Conservation (phyloP, 2,113 vertebrate genomes). For the Dermatemys mawii region DNA sequence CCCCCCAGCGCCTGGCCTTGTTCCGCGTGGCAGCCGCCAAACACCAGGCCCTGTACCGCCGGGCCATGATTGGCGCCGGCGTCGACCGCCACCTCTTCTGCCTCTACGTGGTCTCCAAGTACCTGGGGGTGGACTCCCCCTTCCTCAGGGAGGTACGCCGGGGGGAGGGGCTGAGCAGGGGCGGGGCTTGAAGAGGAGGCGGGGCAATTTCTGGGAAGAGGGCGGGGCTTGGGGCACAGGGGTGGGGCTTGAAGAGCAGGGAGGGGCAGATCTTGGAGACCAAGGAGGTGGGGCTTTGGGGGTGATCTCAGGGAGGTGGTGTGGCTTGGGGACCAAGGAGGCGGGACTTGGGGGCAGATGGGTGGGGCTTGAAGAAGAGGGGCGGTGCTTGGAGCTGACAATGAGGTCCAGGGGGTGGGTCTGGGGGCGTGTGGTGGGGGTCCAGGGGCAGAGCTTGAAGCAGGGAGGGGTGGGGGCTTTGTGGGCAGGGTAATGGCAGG, state of each 20-base stretch:
- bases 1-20: slow-evolving; percentile 76
- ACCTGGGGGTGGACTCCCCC: slow-evolving; percentile 85
- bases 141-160: slow-evolving; percentile 76
- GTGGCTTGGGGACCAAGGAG: no score
- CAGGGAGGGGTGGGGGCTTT: no score
- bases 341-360: no score
- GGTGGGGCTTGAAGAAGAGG: no score
- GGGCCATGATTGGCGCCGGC: slow-evolving; percentile 93
- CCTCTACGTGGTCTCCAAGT: slow-evolving; percentile 92
- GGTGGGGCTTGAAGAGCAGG: neutral
- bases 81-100: slow-evolving; percentile 97
- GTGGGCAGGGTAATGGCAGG: neutral
- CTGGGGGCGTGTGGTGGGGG: neutral
- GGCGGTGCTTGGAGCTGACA: neutral
- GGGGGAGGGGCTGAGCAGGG: neutral
- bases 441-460: neutral
- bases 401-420: neutral
- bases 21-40: slow-evolving; percentile 86
- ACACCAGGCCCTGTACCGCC: slow-evolving; percentile 93
- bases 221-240: no score
- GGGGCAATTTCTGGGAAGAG: no score
- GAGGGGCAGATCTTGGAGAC: neutral
- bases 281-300: neutral
- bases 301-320: no score
- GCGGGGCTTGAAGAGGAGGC: neutral